Evolutionary conservation across 2,888 invertebrate species (phyloP).

Genomic region (Andricus quercusramuli): DNA sequence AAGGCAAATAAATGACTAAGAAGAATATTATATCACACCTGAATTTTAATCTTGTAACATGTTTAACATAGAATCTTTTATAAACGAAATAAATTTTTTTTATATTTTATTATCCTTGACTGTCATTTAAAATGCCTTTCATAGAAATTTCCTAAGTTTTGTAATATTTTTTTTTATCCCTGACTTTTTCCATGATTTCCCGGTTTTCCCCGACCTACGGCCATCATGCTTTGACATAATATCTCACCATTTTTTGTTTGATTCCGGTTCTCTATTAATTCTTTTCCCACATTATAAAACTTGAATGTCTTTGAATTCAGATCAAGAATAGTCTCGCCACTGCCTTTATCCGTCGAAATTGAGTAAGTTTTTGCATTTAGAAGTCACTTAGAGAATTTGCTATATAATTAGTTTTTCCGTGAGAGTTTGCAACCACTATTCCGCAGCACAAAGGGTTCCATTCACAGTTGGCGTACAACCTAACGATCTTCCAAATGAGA

Average conservation of each 20-base stretch:
- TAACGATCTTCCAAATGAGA: conserved; percentile 56
- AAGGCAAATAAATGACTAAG: too few species aligned
- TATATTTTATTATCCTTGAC: too few species aligned
- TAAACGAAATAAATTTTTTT: too few species aligned
- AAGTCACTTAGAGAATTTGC: conserved; percentile 32
- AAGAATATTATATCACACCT: too few species aligned
- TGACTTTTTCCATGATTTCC: too few species aligned
- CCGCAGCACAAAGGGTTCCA: conserved; percentile 48
- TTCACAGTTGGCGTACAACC: conserved; percentile 54
- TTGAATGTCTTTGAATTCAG: neutral
- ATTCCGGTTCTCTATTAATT: neutral
- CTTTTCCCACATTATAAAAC: neutral
- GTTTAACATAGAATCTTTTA: too few species aligned
- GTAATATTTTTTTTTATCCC: too few species aligned
- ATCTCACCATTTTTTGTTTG: neutral
- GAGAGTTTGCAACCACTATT: conserved; percentile 51
- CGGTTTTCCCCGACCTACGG: too few species aligned
- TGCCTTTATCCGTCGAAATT: conserved; percentile 16
- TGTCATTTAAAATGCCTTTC: too few species aligned
- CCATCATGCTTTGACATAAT: neutral
- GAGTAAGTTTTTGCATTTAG: conserved; percentile 41
- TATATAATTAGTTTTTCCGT: conserved; percentile 39
- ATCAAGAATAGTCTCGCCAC: neutral
- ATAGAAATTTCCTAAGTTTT: too few species aligned
- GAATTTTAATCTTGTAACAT: too few species aligned